phyloP scores from a whole-genome alignment of 2,797 vertebrate species.

The Halcyon leucocephala region DNA sequence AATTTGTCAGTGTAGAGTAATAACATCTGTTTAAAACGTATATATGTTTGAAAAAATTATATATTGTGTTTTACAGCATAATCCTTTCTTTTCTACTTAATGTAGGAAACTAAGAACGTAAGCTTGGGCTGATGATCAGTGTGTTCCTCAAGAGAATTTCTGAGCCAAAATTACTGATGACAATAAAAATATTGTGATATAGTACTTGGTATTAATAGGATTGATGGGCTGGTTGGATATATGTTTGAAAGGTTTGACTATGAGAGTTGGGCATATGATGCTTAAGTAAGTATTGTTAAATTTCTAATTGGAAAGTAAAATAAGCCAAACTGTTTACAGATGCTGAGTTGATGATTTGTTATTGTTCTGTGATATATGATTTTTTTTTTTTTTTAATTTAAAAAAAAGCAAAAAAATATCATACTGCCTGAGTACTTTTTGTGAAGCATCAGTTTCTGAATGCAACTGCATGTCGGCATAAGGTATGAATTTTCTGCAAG shows the following conservation, averaged over 20 bases:
- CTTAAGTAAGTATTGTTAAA: neutral
- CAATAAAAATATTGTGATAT: neutral
- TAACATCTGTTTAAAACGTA: neutral
- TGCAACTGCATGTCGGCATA: neutral
- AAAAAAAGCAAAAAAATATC: too few species aligned
- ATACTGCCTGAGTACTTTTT: neutral
- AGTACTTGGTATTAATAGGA: neutral
- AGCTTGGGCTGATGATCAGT: neutral
- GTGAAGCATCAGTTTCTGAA: neutral
- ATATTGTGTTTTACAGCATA: neutral
- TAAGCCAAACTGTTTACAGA: neutral
- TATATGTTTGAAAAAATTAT: neutral
- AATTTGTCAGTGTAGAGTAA: neutral
- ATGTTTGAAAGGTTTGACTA: neutral
- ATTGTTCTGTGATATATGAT: neutral
- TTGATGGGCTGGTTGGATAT: neutral
- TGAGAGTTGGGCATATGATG: neutral
- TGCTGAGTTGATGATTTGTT: neutral
- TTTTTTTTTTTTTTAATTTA: neutral
- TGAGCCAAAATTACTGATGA: neutral
- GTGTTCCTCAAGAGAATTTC: neutral
- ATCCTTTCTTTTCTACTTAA: neutral
- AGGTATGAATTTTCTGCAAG: neutral
- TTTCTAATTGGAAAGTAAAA: neutral
- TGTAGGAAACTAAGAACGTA: neutral